A percentile compares a stretch with the other conserved stretches of the same genome.
Conservation (phyloP, 2,113 vertebrate genomes). For the Pterocles orientalis region DNA sequence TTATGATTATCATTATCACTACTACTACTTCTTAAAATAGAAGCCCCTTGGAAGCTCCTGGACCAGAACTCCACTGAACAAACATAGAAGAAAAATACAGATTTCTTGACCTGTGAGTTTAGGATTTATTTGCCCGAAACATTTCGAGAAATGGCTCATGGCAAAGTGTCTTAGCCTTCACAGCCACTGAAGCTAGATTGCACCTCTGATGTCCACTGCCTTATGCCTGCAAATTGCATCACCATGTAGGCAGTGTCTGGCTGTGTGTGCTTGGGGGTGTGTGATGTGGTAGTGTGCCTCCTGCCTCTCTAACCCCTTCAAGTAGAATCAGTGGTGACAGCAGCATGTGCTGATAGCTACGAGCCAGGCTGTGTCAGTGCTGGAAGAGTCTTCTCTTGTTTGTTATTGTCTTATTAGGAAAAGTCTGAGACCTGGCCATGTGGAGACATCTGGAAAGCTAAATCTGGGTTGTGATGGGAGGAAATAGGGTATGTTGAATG, state of each 20-base stretch:
- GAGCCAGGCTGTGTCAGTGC: background rate
- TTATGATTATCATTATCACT: background rate
- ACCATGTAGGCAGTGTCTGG: background rate
- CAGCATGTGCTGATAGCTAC: background rate
- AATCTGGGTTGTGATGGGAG: background rate
- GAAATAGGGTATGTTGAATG: background rate
- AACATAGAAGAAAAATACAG: background rate
- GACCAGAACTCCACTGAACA: background rate
- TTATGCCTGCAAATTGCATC: background rate
- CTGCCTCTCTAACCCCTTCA: background rate
- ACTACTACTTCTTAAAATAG: background rate
- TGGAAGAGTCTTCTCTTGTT: background rate
- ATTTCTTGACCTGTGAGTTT: background rate
- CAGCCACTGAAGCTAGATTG: background rate
- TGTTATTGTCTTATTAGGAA: background rate
- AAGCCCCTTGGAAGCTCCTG: background rate
- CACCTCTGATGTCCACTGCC: background rate
- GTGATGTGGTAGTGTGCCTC: background rate
- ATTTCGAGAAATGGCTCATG: background rate
- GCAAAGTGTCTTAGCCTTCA: background rate
- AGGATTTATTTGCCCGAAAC: background rate
- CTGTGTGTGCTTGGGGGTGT: background rate
- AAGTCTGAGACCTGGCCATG: background rate
- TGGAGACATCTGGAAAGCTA: background rate
- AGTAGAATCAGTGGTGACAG: background rate